Base-by-base conservation (phyloP, 2,888 invertebrate genomes). In the Thera obeliscata region DNA sequence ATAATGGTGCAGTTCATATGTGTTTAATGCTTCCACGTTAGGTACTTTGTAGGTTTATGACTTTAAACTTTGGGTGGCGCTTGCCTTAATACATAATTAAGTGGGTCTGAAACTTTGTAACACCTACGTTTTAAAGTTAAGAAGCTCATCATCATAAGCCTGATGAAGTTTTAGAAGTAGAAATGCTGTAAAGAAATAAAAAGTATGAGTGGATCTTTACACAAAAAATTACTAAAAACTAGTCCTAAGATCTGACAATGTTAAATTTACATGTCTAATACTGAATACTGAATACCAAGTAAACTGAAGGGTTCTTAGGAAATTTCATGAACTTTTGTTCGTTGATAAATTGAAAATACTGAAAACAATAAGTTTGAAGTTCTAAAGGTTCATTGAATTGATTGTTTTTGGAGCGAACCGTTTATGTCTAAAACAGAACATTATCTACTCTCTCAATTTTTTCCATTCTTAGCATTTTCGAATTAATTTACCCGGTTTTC, bases 381-480 rank as follows among this genome's bases (percentile, higher is more conserved):
- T 74, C 64, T 70, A 56, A 55, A 66, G 66, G 77, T 78, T 77
- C 74, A 77, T 79, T 78, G 71, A 74, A 79, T 77, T 75, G 67
- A 69, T 78, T 75, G 71, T 76, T 79, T 78, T 78, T 72, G 80
- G 72, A 75, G 74, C 68, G 72, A 71, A 73, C 74, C 74, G 78
- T 80, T 82, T 81, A 76, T 76, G 74, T 78, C 76, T 76, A 78
- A 76, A 71, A 76, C 75, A 74, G 74, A 76, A 81, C 76, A 76
- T 78, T 76, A 22, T 80, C 64, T 81, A 76, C 78, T 76, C 74
- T 74, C 81, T 11, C 35, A 35, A 35, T 54, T 22, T 66, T 67
- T 61, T 22, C 22, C 22, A 1, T 22, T 22, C 0, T 22, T 22
- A 22, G 22, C 22, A 22, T 22, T 22, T 22, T 22, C 22, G 22